Conservation (phyloP, 2,888 invertebrate genomes). For the Brachyptera risi region DNA sequence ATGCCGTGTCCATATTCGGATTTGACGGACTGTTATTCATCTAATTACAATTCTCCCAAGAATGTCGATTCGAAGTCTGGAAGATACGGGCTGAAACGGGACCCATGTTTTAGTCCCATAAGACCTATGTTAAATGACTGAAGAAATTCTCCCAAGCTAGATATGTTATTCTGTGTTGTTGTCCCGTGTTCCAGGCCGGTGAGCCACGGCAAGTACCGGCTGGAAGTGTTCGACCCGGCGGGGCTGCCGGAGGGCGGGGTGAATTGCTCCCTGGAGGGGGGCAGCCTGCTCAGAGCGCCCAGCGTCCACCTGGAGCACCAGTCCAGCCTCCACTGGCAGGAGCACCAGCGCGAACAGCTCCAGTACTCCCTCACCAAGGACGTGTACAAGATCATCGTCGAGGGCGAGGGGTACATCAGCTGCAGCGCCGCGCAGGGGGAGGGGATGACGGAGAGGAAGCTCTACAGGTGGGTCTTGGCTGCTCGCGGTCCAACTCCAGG, state of each 20-base stretch:
- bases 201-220: not conserved
- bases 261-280: conserved; percentile 16
- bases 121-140: too few species aligned
- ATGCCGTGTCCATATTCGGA: too few species aligned
- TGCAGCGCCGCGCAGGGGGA: conserved; percentile 8
- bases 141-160: too few species aligned
- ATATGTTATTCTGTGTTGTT: too few species aligned
- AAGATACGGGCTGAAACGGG: too few species aligned
- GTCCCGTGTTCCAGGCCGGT: not conserved
- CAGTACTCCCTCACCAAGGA: conserved; percentile 17
- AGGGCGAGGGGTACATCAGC: conserved; percentile 20
- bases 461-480: conserved; percentile 20
- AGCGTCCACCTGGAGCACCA: not conserved
- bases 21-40: too few species aligned
- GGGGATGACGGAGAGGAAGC: not conserved
- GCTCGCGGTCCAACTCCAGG: too few species aligned
- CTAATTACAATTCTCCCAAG: too few species aligned
- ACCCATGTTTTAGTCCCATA: too few species aligned
- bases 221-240: conserved; percentile 23
- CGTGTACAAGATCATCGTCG: conserved; percentile 17
- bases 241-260: not conserved
- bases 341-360: too few species aligned
- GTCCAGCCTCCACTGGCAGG: not conserved
- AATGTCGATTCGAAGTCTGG: too few species aligned
- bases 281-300: not conserved